phyloP scores from a whole-genome alignment of 1,140 invertebrate genomes.

The Ceratoteleas bidentatus region DNA sequence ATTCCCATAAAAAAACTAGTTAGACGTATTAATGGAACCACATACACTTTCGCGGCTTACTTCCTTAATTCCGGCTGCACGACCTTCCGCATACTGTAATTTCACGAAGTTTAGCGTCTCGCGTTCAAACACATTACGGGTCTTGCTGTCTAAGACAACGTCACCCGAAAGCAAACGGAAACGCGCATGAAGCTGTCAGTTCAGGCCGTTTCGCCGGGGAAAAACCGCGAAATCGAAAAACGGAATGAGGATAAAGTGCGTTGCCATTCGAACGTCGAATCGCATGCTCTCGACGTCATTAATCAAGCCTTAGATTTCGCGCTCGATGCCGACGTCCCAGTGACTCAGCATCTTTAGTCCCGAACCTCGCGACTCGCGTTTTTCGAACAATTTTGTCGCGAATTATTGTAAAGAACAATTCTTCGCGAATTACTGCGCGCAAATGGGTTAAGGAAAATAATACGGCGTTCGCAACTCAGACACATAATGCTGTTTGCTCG shows the following conservation, averaged over 20 bases:
- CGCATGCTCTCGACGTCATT: too few relatives aligned
- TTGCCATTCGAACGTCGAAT: background rate
- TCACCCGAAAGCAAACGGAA: background rate
- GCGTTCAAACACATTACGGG: background rate
- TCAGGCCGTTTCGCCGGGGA: background rate
- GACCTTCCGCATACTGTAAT: background rate
- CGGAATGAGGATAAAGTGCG: background rate
- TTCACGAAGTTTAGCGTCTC: background rate
- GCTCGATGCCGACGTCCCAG: too few relatives aligned
- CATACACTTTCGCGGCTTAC: background rate
- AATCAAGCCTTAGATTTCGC: too few relatives aligned
- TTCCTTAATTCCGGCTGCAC: background rate
- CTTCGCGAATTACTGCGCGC: background rate
- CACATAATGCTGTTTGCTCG: background rate
- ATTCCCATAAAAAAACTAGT: too few relatives aligned
- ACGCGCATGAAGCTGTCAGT: background rate
- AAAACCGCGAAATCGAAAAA: background rate
- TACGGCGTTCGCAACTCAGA: background rate
- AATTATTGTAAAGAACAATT: background rate
- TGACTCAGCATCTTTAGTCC: too few relatives aligned
- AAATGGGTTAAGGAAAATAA: background rate
- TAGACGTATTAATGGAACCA: too few relatives aligned
- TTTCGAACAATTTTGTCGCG: background rate
- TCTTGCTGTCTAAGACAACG: background rate
- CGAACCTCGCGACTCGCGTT: too few relatives aligned